phyloP scores from a whole-genome alignment of 1,140 invertebrate species.

The Spodoptera frugiperda region DNA sequence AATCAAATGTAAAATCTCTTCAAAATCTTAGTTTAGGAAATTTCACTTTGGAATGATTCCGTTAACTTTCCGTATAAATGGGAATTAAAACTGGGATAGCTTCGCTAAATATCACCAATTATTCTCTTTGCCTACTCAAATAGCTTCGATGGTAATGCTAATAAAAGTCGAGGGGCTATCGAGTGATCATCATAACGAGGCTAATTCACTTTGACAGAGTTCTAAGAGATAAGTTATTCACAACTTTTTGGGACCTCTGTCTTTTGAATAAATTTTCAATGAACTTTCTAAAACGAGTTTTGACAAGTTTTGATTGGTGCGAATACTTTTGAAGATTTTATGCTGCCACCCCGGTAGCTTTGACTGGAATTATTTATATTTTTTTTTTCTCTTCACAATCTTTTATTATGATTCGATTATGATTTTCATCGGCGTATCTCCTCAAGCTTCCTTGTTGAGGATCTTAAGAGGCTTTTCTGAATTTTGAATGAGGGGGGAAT shows the following conservation, averaged over 20 bases:
- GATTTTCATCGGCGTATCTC: not conserved
- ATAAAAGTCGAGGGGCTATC: slow-evolving; percentile 52
- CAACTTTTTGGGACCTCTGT: slow-evolving; percentile 68
- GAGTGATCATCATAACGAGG: slow-evolving; percentile 63
- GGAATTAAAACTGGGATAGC: slow-evolving; percentile 20
- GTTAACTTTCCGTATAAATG: not conserved
- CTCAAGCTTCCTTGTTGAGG: too few relatives aligned
- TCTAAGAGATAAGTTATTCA: slow-evolving; percentile 69
- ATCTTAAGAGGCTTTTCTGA: too few relatives aligned
- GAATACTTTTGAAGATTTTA: slow-evolving; percentile 60
- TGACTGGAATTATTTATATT: slow-evolving; percentile 49
- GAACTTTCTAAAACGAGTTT: slow-evolving; percentile 73
- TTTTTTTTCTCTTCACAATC: slow-evolving; percentile 21
- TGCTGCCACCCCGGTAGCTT: slow-evolving; percentile 47
- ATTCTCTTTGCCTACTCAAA: slow-evolving; percentile 33
- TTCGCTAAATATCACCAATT: slow-evolving; percentile 33
- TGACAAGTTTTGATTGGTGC: slow-evolving; percentile 72
- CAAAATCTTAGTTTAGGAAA: too few relatives aligned
- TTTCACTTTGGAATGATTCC: too few relatives aligned
- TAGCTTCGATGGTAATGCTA: slow-evolving; percentile 41
- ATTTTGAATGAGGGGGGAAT: too few relatives aligned
- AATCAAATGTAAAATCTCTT: too few relatives aligned
- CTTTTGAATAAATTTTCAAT: slow-evolving; percentile 78
- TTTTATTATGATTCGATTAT: slow-evolving; percentile 32
- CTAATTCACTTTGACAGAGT: slow-evolving; percentile 71